A percentile compares a stretch with the other conserved stretches of the same genome.
Evolutionary conservation across 2,888 invertebrate genomes (phyloP).

Genomic region (Germaria angustata): DNA sequence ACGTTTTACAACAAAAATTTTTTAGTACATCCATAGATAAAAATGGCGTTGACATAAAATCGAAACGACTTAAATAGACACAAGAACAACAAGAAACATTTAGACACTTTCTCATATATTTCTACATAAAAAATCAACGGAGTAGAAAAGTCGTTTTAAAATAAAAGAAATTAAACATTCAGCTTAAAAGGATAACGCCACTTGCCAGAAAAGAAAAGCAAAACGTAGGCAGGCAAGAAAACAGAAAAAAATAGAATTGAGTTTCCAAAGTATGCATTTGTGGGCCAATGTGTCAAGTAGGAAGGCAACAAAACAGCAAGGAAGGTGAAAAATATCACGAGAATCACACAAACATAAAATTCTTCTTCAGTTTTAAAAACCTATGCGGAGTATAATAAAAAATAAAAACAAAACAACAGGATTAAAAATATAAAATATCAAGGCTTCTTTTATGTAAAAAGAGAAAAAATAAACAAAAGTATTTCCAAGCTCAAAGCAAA

Average conservation of each 20-base stretch:
- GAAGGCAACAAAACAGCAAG: constrained; percentile 29
- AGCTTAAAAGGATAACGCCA: constrained; percentile 32
- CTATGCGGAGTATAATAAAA: background rate
- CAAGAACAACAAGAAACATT: constrained; percentile 6
- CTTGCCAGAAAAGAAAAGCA: background rate
- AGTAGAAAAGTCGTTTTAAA: constrained; percentile 50
- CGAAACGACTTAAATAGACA: constrained; percentile 62
- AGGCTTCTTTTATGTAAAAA: constrained; percentile 5
- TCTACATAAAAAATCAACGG: constrained; percentile 26
- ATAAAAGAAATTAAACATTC: constrained; percentile 37
- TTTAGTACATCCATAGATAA: constrained; percentile 31
- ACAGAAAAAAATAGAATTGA: constrained; percentile 54
- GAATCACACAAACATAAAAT: constrained; percentile 65
- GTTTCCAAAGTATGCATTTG: constrained; percentile 71
- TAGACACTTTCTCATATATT: constrained; percentile 8
- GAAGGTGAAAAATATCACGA: constrained; percentile 7
- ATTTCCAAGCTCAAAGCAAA: background rate
- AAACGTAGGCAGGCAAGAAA: constrained; percentile 16
- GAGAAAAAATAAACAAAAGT: constrained; percentile 2
- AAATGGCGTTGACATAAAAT: constrained; percentile 65
- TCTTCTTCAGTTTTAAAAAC: background rate
- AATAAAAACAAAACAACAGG: background rate
- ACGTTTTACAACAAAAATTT: background rate
- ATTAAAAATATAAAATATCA: background rate
- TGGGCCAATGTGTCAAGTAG: constrained; percentile 78